phyloP scores from a whole-genome alignment of 2,888 invertebrate species.

The Apeira syringaria region DNA sequence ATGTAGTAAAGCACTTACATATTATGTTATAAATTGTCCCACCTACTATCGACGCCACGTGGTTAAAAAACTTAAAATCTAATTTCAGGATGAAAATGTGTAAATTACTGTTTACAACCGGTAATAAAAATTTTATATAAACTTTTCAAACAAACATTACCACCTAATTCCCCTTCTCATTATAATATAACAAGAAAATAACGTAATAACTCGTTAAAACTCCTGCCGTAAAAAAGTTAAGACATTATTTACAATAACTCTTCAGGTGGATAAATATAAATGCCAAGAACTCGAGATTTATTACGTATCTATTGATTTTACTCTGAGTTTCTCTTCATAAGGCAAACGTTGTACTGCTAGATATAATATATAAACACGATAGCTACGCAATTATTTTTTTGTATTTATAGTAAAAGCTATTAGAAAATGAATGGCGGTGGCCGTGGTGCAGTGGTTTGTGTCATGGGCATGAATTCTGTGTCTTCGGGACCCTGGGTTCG shows the following conservation, averaged over 20 bases:
- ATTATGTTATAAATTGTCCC: no score
- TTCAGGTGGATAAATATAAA: conserved; percentile 57
- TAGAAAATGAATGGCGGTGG: no score
- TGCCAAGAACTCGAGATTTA: conserved; percentile 52
- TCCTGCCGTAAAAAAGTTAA: conserved; percentile 40
- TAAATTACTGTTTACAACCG: conserved; percentile 7
- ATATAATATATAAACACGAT: background rate
- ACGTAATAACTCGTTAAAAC: conserved; percentile 16
- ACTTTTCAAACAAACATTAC: conserved; percentile 11
- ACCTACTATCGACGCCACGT: no score
- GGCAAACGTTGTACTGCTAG: conserved; percentile 17
- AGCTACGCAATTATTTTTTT: no score
- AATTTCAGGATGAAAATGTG: no score
- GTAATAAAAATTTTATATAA: conserved; percentile 17
- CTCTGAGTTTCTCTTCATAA: conserved; percentile 47
- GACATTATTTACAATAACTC: conserved; percentile 62
- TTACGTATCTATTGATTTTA: conserved; percentile 64
- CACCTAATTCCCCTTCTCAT: conserved; percentile 9
- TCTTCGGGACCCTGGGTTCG: no score
- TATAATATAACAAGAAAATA: conserved; percentile 38
- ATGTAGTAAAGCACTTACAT: no score
- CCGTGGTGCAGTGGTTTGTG: no score
- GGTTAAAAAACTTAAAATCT: no score
- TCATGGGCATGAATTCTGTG: no score
- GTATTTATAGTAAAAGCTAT: no score